Percentiles rank a stretch among this genome's conserved stretches.
Conservation (phyloP, 2,113 vertebrate genomes). For the Ochotona curzoniae region DNA sequence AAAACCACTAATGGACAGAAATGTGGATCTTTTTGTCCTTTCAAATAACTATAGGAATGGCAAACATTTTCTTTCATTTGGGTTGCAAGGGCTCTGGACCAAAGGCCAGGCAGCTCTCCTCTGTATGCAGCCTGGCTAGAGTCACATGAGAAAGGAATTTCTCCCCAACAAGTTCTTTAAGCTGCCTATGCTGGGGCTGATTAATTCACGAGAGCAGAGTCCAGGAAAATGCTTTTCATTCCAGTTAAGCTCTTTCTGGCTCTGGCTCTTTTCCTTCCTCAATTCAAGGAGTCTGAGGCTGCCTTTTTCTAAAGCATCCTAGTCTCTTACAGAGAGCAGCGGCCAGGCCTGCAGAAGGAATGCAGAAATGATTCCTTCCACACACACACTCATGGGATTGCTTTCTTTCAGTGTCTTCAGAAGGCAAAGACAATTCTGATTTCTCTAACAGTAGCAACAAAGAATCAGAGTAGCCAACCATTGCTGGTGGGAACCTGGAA, state of each 20-base stretch:
- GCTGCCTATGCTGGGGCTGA: constrained; percentile 63
- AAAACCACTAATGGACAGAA: constrained; percentile 71
- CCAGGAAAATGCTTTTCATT: constrained; percentile 75
- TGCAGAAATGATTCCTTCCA: constrained; percentile 34
- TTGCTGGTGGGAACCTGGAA: constrained; percentile 34
- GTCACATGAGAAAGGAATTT: constrained; percentile 61
- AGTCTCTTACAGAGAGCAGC: neutral
- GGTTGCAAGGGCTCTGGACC: constrained; percentile 26
- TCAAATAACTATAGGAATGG: constrained; percentile 54
- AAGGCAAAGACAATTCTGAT: constrained; percentile 59
- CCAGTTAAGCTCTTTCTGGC: constrained; percentile 71
- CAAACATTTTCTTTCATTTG: constrained; percentile 63
- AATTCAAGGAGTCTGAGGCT: constrained; percentile 50
- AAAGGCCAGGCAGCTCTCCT: constrained; percentile 45
- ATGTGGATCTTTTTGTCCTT: constrained; percentile 57
- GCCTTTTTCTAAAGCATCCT: constrained; percentile 54
- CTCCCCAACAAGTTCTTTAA: constrained; percentile 51
- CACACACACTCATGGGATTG: constrained; percentile 16
- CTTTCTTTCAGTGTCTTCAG: constrained; percentile 15
- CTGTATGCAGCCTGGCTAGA: constrained; percentile 50
- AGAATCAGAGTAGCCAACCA: neutral
- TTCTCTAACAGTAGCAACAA: neutral
- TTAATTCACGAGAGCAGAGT: constrained; percentile 70
- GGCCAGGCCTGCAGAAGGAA: constrained; percentile 32
- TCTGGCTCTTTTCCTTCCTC: constrained; percentile 61